Conservation (phyloP, 2,113 vertebrate species). For the Semnornis frantzii region DNA sequence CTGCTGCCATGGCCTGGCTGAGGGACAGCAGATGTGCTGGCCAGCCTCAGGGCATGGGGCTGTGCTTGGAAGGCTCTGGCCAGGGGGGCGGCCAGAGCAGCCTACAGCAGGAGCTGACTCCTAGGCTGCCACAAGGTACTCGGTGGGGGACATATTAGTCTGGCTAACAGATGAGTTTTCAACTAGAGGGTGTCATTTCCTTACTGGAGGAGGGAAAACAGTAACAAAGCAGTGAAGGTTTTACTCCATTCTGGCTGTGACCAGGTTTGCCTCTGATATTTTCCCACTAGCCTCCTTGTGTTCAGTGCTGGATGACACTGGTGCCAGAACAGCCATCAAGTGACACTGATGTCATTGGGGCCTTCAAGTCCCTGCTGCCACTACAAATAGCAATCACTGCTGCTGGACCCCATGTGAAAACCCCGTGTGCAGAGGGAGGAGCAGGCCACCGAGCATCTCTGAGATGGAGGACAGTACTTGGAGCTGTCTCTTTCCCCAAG, state of each 20-base stretch:
- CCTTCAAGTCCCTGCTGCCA: background rate
- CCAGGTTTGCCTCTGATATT: background rate
- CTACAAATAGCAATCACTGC: background rate
- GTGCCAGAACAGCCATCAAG: background rate
- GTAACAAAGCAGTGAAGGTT: background rate
- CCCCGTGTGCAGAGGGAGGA: background rate
- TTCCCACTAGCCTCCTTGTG: background rate
- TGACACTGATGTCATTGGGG: background rate
- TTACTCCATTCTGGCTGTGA: background rate
- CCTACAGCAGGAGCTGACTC: background rate
- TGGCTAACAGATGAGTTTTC: background rate
- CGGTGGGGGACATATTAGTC: background rate
- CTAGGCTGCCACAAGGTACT: accelerated
- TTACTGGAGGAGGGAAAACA: background rate
- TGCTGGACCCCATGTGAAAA: background rate
- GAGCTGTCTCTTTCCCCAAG: background rate
- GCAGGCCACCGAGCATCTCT: accelerated
- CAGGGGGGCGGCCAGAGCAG: accelerated
- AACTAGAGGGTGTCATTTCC: background rate
- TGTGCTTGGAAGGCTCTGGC: background rate
- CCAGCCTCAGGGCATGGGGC: background rate
- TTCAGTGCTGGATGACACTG: background rate
- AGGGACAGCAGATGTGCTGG: background rate
- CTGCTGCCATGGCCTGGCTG: background rate
- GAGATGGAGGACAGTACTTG: background rate